A percentile compares a stretch with the other conserved stretches of the same genome.
These are phyloP conservation scores for Acleris cristana DNA, from an alignment of 2,888 invertebrate genomes.

Conservation along the genomic window DNA sequence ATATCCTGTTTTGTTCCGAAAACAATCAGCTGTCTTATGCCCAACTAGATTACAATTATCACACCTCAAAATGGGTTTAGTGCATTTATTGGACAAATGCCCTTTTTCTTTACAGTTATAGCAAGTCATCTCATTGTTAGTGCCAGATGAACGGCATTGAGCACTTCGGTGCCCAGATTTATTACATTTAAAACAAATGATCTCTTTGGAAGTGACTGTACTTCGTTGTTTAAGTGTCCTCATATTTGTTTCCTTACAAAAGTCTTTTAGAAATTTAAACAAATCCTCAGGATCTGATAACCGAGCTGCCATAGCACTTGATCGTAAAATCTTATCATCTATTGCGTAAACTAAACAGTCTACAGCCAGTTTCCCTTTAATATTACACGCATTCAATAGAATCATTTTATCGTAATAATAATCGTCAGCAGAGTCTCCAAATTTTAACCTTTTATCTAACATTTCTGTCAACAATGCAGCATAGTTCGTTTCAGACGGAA, in stretches of 20 bases:
- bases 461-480: constrained; percentile 3
- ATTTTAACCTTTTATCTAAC: neutral
- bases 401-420: constrained; percentile 7
- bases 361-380: neutral
- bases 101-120: constrained; percentile 21
- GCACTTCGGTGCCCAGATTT: neutral
- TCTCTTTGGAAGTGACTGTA: neutral
- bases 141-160: neutral
- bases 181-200: neutral
- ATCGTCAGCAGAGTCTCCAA: neutral
- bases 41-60: constrained; percentile 17
- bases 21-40: constrained; percentile 17
- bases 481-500: constrained; percentile 5
- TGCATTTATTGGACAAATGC: constrained; percentile 10
- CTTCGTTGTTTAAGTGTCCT: neutral
- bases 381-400: neutral
- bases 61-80: constrained; percentile 18
- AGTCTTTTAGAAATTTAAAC: constrained; percentile 1
- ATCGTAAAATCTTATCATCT: constrained; percentile 1
- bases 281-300: constrained; percentile 2
- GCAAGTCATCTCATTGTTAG: constrained; percentile 14
- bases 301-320: constrained; percentile 5
- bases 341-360: constrained; percentile 3
- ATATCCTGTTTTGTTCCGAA: neutral
- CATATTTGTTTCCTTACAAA: neutral